Base-by-base conservation (phyloP, 2,888 invertebrate genomes). In the Miltochrista miniata region DNA sequence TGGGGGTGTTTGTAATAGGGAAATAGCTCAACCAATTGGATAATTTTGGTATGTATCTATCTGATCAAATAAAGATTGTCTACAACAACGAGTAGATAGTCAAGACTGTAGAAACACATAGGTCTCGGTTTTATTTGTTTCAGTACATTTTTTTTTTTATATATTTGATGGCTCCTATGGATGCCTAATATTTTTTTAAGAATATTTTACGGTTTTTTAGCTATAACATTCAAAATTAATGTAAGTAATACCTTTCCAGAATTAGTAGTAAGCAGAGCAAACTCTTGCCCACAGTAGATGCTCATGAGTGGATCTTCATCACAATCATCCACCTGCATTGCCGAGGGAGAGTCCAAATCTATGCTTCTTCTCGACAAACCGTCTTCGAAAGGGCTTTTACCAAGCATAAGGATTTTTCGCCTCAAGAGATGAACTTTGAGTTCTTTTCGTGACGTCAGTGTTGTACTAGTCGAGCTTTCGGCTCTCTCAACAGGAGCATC, bases 251-350 rank as follows among this genome's bases (percentile, higher is more conserved):
- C 96, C 92, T 97, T 97, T 59, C 98, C 98, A 45, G 95, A 95
- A n/a, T 93, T 90, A 7, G 97, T 98, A 68, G 95, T 94, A 3
- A 98, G 92, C 37, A 98, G 85, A 1, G 96, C 96, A 82, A 99
- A 98, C 70, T 98, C 98, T 83, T 98, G 98, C 24, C 98, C 98
- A 38, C 96, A 95, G 38, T 94, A 93, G 47, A 98, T 95, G 42
- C 93, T 93, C 10, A 93, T 88, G 0, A 96, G 93, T 67, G 98
- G 98, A 68, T 98, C 97, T 63, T 98, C 97, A 61, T 94, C 92
- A 15, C 88, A 89, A 13, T 93, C 82, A 59, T 93, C 93, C 0
- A 93, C 85, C 52, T 93, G 93, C 72, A 93, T 91, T 3, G 92
- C 93, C 7, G 92, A 83, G 7, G 93, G 93, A 0, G 89, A 79